Evolutionary conservation across 2,113 vertebrate species (phyloP), one percentile per base, ranked within the genome.

Genomic region (Polypterus bichir): DNA sequence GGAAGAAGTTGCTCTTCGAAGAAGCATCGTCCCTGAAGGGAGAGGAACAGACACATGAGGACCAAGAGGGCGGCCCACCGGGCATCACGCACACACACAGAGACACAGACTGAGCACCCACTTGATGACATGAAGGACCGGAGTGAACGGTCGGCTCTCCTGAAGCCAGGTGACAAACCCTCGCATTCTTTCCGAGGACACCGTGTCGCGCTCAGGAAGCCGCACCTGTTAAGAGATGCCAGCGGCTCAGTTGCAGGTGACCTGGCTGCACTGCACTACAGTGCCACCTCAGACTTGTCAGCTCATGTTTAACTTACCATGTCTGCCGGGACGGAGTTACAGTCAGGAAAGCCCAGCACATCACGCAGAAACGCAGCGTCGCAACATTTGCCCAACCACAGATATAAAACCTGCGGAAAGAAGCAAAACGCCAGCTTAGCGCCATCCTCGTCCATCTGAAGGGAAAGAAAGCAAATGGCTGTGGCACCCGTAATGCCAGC

Each of bases 371-470:
- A 99, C 72, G 73, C 80, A 65, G 76, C 87, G n/a, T 77, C 82
- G 79, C 94, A 98, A 77, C 76, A 77, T 77, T 86, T 94, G 10
- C 95, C 94, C 70, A 98, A 77, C 93, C 93, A 98, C 73, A 99
- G 74, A 65, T 94, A 99, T 70, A 98, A 88, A 63, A 81, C 69
- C 96, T 99, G 75, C 2, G 27, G 1, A 27, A 27, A 27, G 27
- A 27, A 27, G 27, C 46, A 48, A 60, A 45, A 10, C 46, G 5
- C n/a, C 10, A 5, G 44, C n/a, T 44, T 27, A n/a, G 5, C n/a
- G 10, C n/a, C 9, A 45, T 10, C 44, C 10, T 60, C 59, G 47
- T 48, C 10, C 10, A 45, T 10, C 47, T 27, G 5, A 60, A 46
- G 10, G 46, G 27, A 27, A 1, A 27, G 27, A 27, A 27, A 27